phyloP scores from a whole-genome alignment of 2,888 invertebrate species.

The Aspidapion aeneum region DNA sequence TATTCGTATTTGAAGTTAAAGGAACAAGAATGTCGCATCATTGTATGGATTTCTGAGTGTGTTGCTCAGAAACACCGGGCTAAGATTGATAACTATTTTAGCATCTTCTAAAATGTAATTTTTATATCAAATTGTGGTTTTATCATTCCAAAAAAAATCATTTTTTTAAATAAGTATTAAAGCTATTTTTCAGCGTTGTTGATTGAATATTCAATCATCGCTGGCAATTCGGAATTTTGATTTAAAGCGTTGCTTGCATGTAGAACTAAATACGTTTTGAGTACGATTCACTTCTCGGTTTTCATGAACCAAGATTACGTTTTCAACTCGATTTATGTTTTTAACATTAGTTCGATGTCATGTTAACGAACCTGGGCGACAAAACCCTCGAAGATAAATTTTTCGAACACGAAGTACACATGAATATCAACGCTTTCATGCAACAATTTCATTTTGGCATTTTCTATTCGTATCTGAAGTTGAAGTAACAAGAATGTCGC shows the following conservation, averaged over 20 bases:
- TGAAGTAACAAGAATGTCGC: conserved; percentile 99
- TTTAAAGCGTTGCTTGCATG: no score
- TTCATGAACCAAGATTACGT: no score
- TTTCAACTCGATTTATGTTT: no score
- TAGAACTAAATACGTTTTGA: no score
- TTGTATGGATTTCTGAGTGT: conserved; percentile 99
- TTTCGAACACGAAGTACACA: conserved; percentile 96
- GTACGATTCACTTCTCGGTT: no score
- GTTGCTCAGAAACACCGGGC: conserved; percentile 98
- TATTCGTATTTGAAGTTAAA: conserved; percentile 98
- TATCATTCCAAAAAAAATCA: no score
- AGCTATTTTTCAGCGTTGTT: no score
- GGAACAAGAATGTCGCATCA: conserved; percentile 99
- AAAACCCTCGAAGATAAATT: conserved; percentile 99
- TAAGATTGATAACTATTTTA: conserved; percentile 99
- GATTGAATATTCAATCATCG: no score
- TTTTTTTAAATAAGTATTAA: no score
- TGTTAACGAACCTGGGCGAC: conserved; percentile 95
- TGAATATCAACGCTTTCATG: conserved; percentile 96
- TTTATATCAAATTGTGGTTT: no score
- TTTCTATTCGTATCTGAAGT: conserved; percentile 97
- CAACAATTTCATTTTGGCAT: conserved; percentile 99
- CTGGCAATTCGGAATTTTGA: no score
- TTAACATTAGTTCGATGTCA: conserved; percentile 97
- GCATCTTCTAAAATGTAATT: conserved; percentile 97